These are phyloP conservation scores for Argyrosomus japonicus DNA, from an alignment of 2,113 vertebrate species.

Conservation along the genomic window DNA sequence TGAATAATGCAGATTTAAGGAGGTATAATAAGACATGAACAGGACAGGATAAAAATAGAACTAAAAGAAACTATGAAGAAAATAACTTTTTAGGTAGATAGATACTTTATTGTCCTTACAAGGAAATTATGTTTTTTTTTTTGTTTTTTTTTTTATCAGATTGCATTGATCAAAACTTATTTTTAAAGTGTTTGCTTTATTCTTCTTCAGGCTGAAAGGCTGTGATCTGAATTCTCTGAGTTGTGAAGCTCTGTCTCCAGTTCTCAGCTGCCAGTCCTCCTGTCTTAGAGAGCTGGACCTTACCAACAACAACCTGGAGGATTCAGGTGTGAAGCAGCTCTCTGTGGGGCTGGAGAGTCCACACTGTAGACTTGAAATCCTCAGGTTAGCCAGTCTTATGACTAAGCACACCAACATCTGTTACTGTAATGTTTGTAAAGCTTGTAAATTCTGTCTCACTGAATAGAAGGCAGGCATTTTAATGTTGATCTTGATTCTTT, in stretches of 20 bases:
- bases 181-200: background rate
- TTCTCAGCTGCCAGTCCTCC: background rate
- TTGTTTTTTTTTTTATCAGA: too few relatives aligned
- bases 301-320: background rate
- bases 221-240: accelerated
- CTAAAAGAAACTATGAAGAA: too few relatives aligned
- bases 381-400: background rate
- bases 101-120: too few relatives aligned
- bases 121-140: too few relatives aligned
- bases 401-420: background rate
- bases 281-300: slow-evolving; percentile 15
- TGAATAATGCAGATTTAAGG: too few relatives aligned
- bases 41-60: too few relatives aligned
- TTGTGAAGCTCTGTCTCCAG: background rate
- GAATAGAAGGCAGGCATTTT: background rate
- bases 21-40: too few relatives aligned
- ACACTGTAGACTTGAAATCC: background rate
- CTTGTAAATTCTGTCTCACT: background rate
- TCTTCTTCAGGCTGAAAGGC: background rate
- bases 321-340: background rate
- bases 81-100: too few relatives aligned
- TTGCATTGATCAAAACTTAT: background rate
- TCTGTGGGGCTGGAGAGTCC: background rate
- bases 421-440: background rate
- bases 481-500: background rate